Base-by-base conservation (phyloP, 2,113 vertebrate species). In the Myxocyprinus asiaticus region DNA sequence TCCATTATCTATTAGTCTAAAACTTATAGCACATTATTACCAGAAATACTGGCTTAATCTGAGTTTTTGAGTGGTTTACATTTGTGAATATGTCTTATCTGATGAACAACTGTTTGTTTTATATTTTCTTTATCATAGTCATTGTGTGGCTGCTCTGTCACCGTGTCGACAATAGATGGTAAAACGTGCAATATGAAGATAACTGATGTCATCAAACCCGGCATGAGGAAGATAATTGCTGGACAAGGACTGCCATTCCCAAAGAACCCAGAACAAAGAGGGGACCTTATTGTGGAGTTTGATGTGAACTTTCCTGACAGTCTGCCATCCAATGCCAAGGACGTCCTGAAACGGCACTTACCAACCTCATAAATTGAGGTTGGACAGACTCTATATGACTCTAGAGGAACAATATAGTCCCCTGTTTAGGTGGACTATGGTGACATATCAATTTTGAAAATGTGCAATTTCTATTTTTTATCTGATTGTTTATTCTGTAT, bases 251-350 rank as follows among this genome's bases (percentile, higher is more conserved):
- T 99, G 71, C 98, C 98, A 0, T 91, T 98, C 81, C 97, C 97
- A 59, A 98, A 99, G 92, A 98, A 93, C 90, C 96, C 96, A 0
- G 95, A 97, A 76, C 96, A 98, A 83, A 94, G 96, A 84, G 97
- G 97, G 76, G 98, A 99, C 84, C 95, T 98, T 82, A 94, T 99
- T 86, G 96, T 99, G 89, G 97, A 99, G 85, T 98, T 99, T 90
- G 96, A 99, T 8, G 96, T 99, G 68, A 92, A 93, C 88, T 99
- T 99, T 87, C 98, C 98, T 0, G 96, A 99, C 33, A 92, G 89
- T 83, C 92, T 98, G 90, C 94, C 97, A 22, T 89, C 95, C 76
- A 94, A 95, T 9, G 95, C 97, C 86, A 98, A 97, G 94, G 98
- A 98, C 83, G 93, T 98, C 87, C 94, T 99, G 86, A 97, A 95